Base-by-base conservation (phyloP, 2,888 invertebrate species). In the Synanthedon formicaeformis region DNA sequence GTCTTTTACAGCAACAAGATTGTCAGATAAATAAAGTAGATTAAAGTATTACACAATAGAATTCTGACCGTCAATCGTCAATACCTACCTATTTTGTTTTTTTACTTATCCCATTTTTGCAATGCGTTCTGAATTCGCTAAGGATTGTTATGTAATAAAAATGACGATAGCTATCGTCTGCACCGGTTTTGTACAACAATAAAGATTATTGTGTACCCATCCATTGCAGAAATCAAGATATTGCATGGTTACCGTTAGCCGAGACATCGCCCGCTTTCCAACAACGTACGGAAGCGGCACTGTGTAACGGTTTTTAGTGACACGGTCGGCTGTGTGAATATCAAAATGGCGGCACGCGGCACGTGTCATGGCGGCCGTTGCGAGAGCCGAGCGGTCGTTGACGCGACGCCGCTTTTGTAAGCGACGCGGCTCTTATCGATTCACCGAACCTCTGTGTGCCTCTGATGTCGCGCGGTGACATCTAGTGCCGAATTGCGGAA, bases 281-380 rank as follows among this genome's bases (percentile, higher is more conserved):
- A 45, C 45, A 45, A n/a, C 11, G 11, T 14, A 45, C 12, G 45
- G 13, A 45, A 13, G 14, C 14, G 45, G 14, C 45, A 45, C 45
- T 4, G 45, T 45, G 45, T 14, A 45, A 45, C 45, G 45, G 45
- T 45, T 45, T 6, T 12, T n/a, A 13, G 45, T 45, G 23, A 23
- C 23, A 23, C 23, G 13, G 13, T 14, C 14, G 45, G n/a, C 45
- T 45, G 45, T 13, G n/a, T 45, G 45, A 13, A 45, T 45, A 81
- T 78, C 81, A 83, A 86, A 79, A 86, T 86, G 85, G 70, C 83
- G 78, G 69, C 75, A 72, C 69, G 69, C 83, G 78, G 69, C 75
- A 72, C 69, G 66, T 66, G 66, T 70, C 67, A 57, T 57, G 66
- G 59, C 72, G 60, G 69, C 67, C 70, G 66, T 68, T 67, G 68